phyloP scores from a whole-genome alignment of 1,140 invertebrate genomes.

The Listronotus bonariensis region DNA sequence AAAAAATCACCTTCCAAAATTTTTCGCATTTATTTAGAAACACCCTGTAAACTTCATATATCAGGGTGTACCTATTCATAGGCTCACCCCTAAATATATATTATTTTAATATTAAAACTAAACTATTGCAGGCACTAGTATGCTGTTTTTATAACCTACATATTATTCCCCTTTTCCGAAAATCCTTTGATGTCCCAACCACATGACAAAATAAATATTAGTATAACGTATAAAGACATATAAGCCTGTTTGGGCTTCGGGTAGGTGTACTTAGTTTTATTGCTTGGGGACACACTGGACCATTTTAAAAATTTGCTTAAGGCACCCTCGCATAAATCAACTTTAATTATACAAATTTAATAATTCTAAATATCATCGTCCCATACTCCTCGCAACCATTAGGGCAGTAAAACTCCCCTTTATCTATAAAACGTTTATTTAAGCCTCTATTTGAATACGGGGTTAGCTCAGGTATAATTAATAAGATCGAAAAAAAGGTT shows the following conservation, averaged over 20 bases:
- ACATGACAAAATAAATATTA: conserved; percentile 28
- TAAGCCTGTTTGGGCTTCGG: conserved; percentile 2
- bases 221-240: neutral
- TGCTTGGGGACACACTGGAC: conserved; percentile 18
- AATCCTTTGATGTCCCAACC: conserved; percentile 22
- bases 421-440: conserved; percentile 35
- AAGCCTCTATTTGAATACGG: conserved; percentile 1
- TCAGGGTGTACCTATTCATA: too few species aligned
- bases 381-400: conserved; percentile 8
- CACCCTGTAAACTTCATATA: too few species aligned
- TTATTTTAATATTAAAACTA: too few species aligned
- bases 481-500: neutral
- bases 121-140: too few species aligned
- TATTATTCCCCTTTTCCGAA: too few species aligned
- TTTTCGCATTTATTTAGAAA: too few species aligned
- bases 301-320: conserved; percentile 27
- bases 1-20: too few species aligned
- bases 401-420: conserved; percentile 30
- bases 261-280: conserved; percentile 25
- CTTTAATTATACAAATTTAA: conserved; percentile 39
- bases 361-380: conserved; percentile 36
- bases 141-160: too few species aligned
- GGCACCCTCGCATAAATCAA: conserved; percentile 30
- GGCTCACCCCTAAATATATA: too few species aligned
- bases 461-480: neutral